phyloP scores from a whole-genome alignment of 2,113 vertebrate species.

The Eulemur rufifrons region DNA sequence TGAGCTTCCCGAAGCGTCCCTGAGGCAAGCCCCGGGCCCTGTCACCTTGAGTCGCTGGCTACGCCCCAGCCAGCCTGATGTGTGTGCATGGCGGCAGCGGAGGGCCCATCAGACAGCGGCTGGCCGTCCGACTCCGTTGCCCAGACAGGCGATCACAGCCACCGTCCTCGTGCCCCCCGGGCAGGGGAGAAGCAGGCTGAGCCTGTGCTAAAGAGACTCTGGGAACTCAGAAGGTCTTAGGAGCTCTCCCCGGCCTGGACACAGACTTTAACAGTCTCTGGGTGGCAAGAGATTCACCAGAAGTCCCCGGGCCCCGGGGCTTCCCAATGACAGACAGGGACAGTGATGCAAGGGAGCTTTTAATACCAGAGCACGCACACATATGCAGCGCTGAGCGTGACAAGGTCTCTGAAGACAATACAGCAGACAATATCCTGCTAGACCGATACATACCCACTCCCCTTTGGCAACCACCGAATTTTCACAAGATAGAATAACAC shows the following conservation, averaged over 20 bases:
- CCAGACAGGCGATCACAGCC: not conserved
- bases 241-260: not conserved
- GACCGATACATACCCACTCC: not conserved
- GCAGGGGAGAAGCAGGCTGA: accelerated
- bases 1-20: not conserved
- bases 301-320: not conserved
- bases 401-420: not conserved
- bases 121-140: not conserved
- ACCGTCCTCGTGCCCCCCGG: not conserved
- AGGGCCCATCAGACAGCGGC: not conserved
- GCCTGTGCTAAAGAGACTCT: not conserved
- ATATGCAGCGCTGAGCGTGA: not conserved
- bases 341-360: not conserved
- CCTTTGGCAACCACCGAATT: not conserved
- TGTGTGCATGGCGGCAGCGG: not conserved
- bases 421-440: not conserved
- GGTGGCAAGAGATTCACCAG: not conserved
- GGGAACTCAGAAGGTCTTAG: not conserved
- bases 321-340: not conserved
- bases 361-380: too few species aligned
- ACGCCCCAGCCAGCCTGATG: not conserved
- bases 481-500: not conserved
- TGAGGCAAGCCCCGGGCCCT: not conserved
- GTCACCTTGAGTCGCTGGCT: not conserved
- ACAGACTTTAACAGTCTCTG: not conserved